Conservation (phyloP, 2,113 vertebrate genomes). For the Odocoileus virginianus region DNA sequence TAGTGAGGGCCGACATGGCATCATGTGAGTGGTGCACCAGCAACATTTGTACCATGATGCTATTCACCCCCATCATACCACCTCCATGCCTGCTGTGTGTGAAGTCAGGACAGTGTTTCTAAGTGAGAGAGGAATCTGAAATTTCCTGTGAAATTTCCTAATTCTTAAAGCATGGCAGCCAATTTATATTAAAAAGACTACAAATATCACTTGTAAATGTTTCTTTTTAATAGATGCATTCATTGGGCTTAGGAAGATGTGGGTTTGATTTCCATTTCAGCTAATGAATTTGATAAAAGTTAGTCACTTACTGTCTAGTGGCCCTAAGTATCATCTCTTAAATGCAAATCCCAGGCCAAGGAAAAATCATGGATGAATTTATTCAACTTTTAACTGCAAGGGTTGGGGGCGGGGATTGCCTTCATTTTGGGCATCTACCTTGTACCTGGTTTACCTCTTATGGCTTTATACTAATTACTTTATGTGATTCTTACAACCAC, state of each 20-base stretch:
- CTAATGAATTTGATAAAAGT: background rate
- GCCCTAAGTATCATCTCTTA: background rate
- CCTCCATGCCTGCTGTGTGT: too few relatives aligned
- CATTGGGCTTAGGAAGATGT: background rate
- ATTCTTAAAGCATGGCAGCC: background rate
- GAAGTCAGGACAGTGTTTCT: background rate
- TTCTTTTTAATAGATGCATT: background rate
- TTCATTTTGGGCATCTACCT: background rate
- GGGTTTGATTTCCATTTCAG: background rate
- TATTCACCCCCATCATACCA: background rate
- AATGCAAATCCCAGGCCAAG: background rate
- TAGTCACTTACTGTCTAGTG: background rate
- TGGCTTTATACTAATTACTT: background rate
- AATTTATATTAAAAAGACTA: background rate
- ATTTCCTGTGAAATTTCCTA: background rate
- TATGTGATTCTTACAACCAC: background rate
- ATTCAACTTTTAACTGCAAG: background rate
- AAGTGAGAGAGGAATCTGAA: background rate
- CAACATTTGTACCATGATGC: rapidly evolving
- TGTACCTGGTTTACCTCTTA: background rate
- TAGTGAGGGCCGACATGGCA: background rate
- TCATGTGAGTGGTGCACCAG: background rate
- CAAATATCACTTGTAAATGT: background rate
- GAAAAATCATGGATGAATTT: background rate
- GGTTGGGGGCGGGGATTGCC: rapidly evolving